Evolutionary conservation across 2,797 vertebrate species (phyloP).

Genomic region (Catharus ustulatus): DNA sequence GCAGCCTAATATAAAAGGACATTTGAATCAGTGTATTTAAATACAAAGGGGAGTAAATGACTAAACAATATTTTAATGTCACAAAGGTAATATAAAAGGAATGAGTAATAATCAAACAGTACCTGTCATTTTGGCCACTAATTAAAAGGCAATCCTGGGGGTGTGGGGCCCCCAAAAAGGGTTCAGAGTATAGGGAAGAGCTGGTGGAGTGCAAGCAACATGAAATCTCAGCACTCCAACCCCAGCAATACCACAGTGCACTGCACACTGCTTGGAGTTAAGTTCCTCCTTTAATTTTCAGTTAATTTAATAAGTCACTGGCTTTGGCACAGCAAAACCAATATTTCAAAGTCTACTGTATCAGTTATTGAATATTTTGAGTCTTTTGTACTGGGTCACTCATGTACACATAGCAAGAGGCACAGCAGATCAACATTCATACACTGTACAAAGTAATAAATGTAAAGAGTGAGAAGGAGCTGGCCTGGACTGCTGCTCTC

Average conservation of each 20-base stretch:
- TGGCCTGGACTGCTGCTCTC: not conserved
- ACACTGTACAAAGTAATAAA: not conserved
- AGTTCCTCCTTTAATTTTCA: not conserved
- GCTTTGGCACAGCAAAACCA: not conserved
- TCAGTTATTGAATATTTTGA: not conserved
- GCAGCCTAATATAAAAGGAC: slow-evolving; percentile 1
- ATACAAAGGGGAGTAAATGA: slow-evolving; percentile 25
- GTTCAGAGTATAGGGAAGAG: not conserved
- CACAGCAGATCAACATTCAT: not conserved
- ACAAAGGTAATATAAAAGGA: not conserved
- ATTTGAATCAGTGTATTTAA: slow-evolving; percentile 31
- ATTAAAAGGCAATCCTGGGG: not conserved
- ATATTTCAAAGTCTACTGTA: not conserved
- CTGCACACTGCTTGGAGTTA: not conserved
- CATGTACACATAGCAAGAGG: not conserved
- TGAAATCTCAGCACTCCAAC: not conserved
- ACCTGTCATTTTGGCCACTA: not conserved
- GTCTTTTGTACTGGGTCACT: not conserved
- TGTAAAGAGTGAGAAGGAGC: not conserved
- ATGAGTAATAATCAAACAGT: not conserved
- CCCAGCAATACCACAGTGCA: too few species aligned
- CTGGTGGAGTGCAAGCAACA: not conserved
- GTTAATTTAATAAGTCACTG: not conserved
- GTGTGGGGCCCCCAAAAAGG: rapidly evolving
- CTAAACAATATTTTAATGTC: not conserved